Conservation (phyloP, 2,113 vertebrate species). For the human region GRCh38 chr2:21657501-21658000, state of each 20-base stretch:
- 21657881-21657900: background rate
- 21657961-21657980: background rate
- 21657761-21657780: background rate
- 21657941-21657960: background rate
- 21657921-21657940: background rate
- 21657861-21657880: background rate
- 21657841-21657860: background rate
- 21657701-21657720: background rate
- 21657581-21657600: background rate
- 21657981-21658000: background rate
- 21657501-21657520: background rate
- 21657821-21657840: background rate
- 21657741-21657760: background rate
- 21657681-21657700: background rate
- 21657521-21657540: background rate
- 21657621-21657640: background rate
- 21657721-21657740: background rate
- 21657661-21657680: background rate
- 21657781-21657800: background rate
- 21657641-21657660: background rate
- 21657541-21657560: constrained; percentile 38
- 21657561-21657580: background rate
- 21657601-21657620: background rate
- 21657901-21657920: background rate
- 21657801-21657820: background rate